Conservation (phyloP, 2,888 invertebrate genomes). For the Dryobota labecula region DNA sequence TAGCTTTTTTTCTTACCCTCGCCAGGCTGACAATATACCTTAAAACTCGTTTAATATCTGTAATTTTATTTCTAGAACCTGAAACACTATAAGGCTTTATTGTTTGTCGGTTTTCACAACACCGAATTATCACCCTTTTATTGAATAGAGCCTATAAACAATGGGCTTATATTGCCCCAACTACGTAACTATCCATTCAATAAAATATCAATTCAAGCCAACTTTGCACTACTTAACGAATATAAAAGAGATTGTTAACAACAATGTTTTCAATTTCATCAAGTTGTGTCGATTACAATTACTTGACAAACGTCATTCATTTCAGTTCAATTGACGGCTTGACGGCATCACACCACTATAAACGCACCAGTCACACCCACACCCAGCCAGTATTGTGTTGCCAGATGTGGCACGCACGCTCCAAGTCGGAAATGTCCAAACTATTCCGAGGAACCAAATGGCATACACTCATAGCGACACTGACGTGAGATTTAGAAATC, state of each 20-base stretch:
- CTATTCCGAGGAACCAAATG: too few species aligned
- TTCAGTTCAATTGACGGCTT: slow-evolving; percentile 44
- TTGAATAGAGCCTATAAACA: slow-evolving; percentile 23
- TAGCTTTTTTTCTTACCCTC: slow-evolving; percentile 31
- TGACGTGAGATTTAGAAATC: too few species aligned
- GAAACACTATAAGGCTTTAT: slow-evolving; percentile 55
- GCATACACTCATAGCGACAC: too few species aligned
- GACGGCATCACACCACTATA: slow-evolving; percentile 21
- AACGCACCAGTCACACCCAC: neutral
- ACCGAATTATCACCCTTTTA: slow-evolving; percentile 29
- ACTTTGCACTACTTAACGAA: slow-evolving; percentile 23
- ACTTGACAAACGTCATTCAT: slow-evolving; percentile 38
- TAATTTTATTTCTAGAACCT: slow-evolving; percentile 57
- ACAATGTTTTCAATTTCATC: slow-evolving; percentile 48
- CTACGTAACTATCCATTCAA: slow-evolving; percentile 30
- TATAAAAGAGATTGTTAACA: slow-evolving; percentile 43
- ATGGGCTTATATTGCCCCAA: slow-evolving; percentile 10
- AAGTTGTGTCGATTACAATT: slow-evolving; percentile 45
- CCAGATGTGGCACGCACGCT: too few species aligned
- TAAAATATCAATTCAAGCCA: slow-evolving; percentile 36
- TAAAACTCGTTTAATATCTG: slow-evolving; percentile 24
- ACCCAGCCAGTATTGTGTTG: neutral
- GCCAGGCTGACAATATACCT: slow-evolving; percentile 21
- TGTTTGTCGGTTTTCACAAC: slow-evolving; percentile 55
- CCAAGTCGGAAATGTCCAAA: too few species aligned